A percentile compares a stretch with the other conserved stretches of the same genome.
phyloP scores from a whole-genome alignment of 2,113 vertebrate genomes.

The Callospermophilus lateralis region DNA sequence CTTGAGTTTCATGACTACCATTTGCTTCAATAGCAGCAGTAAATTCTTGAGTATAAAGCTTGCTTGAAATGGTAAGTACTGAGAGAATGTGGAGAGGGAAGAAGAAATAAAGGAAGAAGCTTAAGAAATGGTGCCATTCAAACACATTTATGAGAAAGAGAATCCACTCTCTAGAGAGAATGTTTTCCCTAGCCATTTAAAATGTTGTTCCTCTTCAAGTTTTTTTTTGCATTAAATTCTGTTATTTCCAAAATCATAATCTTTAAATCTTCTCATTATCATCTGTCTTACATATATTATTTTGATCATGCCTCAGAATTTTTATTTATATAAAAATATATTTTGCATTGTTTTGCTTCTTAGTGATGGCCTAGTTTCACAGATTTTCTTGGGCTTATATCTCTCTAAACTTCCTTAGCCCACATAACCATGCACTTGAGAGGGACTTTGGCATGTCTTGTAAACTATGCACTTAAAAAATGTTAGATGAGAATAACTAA shows the following conservation, averaged over 20 bases:
- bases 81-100: slow-evolving; percentile 38
- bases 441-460: slow-evolving; percentile 15
- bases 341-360: slow-evolving; percentile 47
- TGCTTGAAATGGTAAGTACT: slow-evolving; percentile 76
- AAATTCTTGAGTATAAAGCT: slow-evolving; percentile 77
- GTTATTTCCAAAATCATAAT: neutral
- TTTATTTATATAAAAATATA: slow-evolving; percentile 14
- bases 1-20: slow-evolving; percentile 77
- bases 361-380: slow-evolving; percentile 27
- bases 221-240: slow-evolving; percentile 8
- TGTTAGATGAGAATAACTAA: slow-evolving; percentile 26
- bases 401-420: slow-evolving; percentile 35
- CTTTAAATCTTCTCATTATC: slow-evolving; percentile 34
- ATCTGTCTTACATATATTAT: neutral
- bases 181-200: neutral
- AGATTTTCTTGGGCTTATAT: neutral
- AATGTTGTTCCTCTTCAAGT: neutral
- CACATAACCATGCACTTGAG: neutral
- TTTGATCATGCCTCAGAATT: neutral
- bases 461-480: slow-evolving; percentile 16
- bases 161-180: neutral
- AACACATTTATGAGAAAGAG: slow-evolving; percentile 1
- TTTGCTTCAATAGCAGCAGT: slow-evolving; percentile 81
- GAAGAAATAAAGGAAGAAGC: slow-evolving; percentile 62
- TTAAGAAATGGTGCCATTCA: slow-evolving; percentile 39